A percentile compares a stretch with the other conserved stretches of the same genome.
These are phyloP conservation scores for Valencia hispanica DNA, from an alignment of 2,797 vertebrate species.

Conservation along the genomic window DNA sequence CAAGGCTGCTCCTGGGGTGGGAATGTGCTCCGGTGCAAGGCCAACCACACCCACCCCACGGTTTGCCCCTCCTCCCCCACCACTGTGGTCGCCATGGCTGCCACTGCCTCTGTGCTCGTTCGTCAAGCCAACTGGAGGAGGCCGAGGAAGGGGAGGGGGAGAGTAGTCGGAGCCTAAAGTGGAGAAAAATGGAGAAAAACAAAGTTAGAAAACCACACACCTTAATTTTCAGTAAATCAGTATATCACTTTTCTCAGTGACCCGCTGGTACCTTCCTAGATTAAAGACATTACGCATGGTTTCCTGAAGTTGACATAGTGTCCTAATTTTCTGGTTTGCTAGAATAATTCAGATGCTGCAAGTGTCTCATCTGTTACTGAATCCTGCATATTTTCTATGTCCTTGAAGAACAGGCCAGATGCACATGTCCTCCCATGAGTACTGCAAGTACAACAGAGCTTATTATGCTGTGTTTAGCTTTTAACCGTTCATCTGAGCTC, in stretches of 20 bases:
- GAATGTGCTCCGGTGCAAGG: slow-evolving; percentile 94
- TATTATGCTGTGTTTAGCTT: slow-evolving; percentile 22
- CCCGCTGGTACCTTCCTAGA: slow-evolving; percentile 13
- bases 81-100: slow-evolving; percentile 83
- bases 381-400: slow-evolving; percentile 31
- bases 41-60: slow-evolving; percentile 86
- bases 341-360: slow-evolving; percentile 37
- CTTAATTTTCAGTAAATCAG: slow-evolving; percentile 6
- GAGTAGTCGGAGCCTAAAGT: slow-evolving; percentile 89
- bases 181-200: slow-evolving; percentile 28
- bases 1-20: slow-evolving; percentile 91
- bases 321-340: slow-evolving; percentile 28
- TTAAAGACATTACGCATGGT: slow-evolving; percentile 19
- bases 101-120: slow-evolving; percentile 71
- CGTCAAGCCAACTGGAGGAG: slow-evolving; percentile 82
- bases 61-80: slow-evolving; percentile 79
- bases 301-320: slow-evolving; percentile 12
- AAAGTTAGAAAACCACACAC: slow-evolving; percentile 22
- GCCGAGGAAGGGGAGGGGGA: slow-evolving; percentile 88
- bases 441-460: slow-evolving; percentile 41
- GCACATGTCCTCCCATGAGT: slow-evolving; percentile 48
- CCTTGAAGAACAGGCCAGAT: slow-evolving; percentile 28
- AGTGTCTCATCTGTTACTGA: slow-evolving; percentile 34
- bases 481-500: slow-evolving; percentile 1
- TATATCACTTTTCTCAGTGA: slow-evolving; percentile 8